Conservation (phyloP, 1,140 invertebrate species). For the Bombus huntii region DNA sequence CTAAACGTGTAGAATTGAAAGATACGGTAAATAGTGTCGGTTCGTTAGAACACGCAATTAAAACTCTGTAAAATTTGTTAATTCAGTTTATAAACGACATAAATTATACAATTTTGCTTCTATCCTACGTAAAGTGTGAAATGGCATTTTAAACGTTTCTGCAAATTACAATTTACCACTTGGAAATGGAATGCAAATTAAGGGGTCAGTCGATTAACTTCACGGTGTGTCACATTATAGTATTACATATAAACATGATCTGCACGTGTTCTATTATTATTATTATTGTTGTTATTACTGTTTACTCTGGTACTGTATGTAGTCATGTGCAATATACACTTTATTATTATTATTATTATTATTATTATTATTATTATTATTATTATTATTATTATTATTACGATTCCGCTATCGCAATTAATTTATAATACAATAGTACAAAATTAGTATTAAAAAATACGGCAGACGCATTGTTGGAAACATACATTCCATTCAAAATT, state of each 20-base stretch:
- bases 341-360: neutral
- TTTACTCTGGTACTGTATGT: neutral
- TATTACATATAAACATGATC: no score
- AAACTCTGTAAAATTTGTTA: neutral
- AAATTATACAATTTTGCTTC: neutral
- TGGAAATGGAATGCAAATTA: neutral
- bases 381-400: neutral
- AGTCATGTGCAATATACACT: no score
- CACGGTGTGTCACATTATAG: neutral
- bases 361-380: neutral
- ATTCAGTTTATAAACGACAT: neutral
- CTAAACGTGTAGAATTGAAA: neutral
- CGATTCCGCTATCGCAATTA: neutral
- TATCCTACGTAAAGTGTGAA: neutral
- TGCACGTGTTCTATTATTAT: neutral
- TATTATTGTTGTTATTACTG: neutral
- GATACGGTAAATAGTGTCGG: neutral
- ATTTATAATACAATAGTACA: neutral
- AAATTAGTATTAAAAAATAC: neutral
- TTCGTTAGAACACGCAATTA: neutral
- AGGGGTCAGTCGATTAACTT: neutral
- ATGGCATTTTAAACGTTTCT: neutral
- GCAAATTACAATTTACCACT: neutral
- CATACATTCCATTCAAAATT: rapidly evolving
- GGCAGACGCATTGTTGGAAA: neutral